These are phyloP conservation scores for Sphyrna mokarran DNA, from an alignment of 2,113 vertebrate genomes.

Conservation along the genomic window DNA sequence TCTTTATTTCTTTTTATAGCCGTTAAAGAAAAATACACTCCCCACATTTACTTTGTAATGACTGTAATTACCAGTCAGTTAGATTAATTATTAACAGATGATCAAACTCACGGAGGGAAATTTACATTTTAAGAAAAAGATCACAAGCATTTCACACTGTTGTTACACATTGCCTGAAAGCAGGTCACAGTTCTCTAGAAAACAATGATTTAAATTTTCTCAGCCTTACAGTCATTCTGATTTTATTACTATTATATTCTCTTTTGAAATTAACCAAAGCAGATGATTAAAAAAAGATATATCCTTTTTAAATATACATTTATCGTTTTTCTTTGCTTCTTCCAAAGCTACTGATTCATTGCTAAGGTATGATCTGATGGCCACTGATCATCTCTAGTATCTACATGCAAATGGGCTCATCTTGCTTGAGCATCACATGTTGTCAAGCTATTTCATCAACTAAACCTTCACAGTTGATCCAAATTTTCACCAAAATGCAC, in stretches of 20 bases:
- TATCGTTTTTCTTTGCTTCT: background rate
- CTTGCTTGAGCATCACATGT: background rate
- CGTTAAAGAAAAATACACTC: constrained; percentile 22
- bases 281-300: background rate
- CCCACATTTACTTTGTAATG: constrained; percentile 34
- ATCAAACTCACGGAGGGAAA: background rate
- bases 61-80: constrained; percentile 12
- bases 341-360: background rate
- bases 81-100: constrained; percentile 30
- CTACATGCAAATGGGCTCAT: background rate
- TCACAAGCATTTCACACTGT: constrained; percentile 5
- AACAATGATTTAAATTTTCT: background rate
- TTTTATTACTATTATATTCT: background rate
- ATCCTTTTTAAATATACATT: background rate
- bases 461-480: background rate
- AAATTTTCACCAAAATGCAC: background rate
- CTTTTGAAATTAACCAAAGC: background rate
- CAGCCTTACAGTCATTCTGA: no score
- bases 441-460: background rate
- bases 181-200: background rate
- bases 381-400: background rate
- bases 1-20: constrained; percentile 7
- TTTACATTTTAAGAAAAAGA: constrained; percentile 4
- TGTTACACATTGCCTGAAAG: background rate
- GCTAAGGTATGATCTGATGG: background rate